Evolutionary conservation across 2,888 invertebrate genomes (phyloP).

Genomic region (Pollenia griseotomentosa): DNA sequence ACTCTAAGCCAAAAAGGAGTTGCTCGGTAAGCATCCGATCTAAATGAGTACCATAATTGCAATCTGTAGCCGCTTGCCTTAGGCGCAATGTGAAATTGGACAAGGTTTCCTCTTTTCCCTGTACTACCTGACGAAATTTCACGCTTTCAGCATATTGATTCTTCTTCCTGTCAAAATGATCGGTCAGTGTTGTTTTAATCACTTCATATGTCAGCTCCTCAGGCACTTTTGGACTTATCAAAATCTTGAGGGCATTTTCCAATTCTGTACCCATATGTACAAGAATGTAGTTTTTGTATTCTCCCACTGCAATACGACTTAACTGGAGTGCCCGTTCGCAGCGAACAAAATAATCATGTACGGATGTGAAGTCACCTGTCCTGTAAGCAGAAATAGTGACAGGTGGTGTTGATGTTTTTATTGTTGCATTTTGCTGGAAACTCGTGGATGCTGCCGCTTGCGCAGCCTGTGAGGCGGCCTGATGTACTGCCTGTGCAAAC

Average conservation of each 20-base stretch:
- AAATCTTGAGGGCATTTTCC: conserved; percentile 24
- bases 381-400: conserved; percentile 23
- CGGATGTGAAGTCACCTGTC: neutral
- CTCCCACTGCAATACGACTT: neutral
- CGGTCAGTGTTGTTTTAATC: conserved; percentile 15
- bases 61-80: conserved; percentile 25
- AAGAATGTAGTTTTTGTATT: conserved; percentile 24
- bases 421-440: neutral
- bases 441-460: neutral
- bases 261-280: conserved; percentile 45
- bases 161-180: conserved; percentile 35
- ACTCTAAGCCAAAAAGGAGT: no score
- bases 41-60: conserved; percentile 7
- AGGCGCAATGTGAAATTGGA: conserved; percentile 34
- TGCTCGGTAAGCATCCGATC: no score
- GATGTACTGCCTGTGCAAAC: no score
- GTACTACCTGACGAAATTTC: conserved; percentile 15
- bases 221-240: conserved; percentile 21
- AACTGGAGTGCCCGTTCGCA: conserved; percentile 41
- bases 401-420: conserved; percentile 6
- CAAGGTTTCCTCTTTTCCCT: conserved; percentile 19
- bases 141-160: conserved; percentile 49
- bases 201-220: conserved; percentile 23
- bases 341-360: conserved; percentile 30
- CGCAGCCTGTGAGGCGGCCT: neutral